Base-by-base conservation (phyloP, 2,113 vertebrate genomes). In the Antechinus stuartii region DNA sequence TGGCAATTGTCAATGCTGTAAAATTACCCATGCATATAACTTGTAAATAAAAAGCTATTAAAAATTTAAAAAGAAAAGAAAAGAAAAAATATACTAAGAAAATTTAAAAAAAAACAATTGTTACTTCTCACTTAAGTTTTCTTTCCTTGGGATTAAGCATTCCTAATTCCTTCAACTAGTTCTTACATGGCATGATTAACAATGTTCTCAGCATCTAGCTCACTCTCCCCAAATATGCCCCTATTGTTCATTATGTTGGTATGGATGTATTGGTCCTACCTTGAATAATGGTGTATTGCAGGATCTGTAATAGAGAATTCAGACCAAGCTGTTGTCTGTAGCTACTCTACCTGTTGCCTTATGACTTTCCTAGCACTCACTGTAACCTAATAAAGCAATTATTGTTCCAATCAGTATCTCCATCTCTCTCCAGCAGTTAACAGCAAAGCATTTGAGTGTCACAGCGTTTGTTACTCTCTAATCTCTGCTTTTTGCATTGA, bases 371-470 rank as follows among this genome's bases (percentile, higher is more conserved):
- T 95, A 95, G 97, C 16, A 22, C n/a, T 84, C 68, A 92, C 46
- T 47, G 54, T 93, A 95, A 97, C 96, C 94, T 94, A 93, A 76
- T n/a, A 96, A 97, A 96, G 92, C 76, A 94, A 94, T 97, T 96
- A 27, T 93, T 68, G 92, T 95, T 96, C 93, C 89, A 47, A 42
- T 94, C 23, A 42, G 94, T 52, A 91, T 90, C 89, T 94, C 94
- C 94, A 84, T 84, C 46, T 96, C 61, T 90, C 57, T 93, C 95
- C 92, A 94, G 52, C 55, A 91, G 89, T 91, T 68, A 68, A 76
- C 2, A 93, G 24, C 91, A 53, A 91, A 53, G 89, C 49, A 47
- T 22, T 96, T 90, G 19, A 89, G 91, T 76, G 90, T 92, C n/a
- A 54, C 2, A 57, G 94, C 92, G 92, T 96, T 96, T 96, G 54